These are phyloP conservation scores for Zoanthus sociatus DNA, from an alignment of 92 coral and sea anemone species.

Conservation along the genomic window DNA sequence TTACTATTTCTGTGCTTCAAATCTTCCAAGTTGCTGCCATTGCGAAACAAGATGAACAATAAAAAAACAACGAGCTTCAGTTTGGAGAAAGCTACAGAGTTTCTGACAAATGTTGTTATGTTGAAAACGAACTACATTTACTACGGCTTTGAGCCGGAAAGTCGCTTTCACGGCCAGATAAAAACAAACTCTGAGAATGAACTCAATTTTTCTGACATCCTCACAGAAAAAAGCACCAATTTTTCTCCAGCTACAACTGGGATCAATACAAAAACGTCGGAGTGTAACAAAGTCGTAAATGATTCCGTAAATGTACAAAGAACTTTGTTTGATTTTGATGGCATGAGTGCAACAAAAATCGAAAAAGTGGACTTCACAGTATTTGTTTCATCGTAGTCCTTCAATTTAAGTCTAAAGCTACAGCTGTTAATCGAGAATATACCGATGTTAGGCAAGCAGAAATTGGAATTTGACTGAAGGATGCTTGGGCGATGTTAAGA, in stretches of 20 bases:
- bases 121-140: slow-evolving; percentile 45
- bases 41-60: neutral
- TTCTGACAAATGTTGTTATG: slow-evolving; percentile 22
- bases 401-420: no score
- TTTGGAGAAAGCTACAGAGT: slow-evolving; percentile 3
- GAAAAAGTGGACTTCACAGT: slow-evolving; percentile 30
- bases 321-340: slow-evolving; percentile 31
- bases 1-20: neutral
- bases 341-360: slow-evolving; percentile 21
- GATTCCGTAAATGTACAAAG: slow-evolving; percentile 8
- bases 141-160: slow-evolving; percentile 32
- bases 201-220: slow-evolving; percentile 13
- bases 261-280: neutral
- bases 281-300: neutral
- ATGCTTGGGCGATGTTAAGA: no score
- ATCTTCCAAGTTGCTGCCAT: neutral
- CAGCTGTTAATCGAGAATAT: no score
- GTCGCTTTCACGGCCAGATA: slow-evolving; percentile 13
- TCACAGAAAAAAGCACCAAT: neutral
- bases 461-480: no score
- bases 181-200: slow-evolving; percentile 17
- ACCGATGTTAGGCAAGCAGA: no score
- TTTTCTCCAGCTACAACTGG: neutral
- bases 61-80: slow-evolving; percentile 20
- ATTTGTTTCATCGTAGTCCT: slow-evolving; percentile 22